phyloP scores from a whole-genome alignment of 2,797 vertebrate species.

The Oophaga sylvatica region DNA sequence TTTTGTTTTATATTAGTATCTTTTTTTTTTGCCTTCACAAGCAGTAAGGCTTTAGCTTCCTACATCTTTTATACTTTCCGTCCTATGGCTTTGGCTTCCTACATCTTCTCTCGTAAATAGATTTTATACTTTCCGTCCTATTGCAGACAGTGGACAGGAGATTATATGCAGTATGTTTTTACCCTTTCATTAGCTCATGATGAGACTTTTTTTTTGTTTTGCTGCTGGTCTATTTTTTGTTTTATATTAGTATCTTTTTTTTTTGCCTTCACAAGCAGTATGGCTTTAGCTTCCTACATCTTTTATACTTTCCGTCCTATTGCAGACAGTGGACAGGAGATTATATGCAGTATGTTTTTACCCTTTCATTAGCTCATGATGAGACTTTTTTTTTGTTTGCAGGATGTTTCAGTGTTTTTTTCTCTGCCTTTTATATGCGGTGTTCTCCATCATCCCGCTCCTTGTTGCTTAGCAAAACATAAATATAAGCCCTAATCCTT shows the following conservation, averaged over 20 bases:
- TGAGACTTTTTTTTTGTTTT: background rate
- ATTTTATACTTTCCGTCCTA: background rate
- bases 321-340: background rate
- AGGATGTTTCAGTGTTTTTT: background rate
- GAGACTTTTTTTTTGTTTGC: constrained; percentile 2
- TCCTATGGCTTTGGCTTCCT: background rate
- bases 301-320: background rate
- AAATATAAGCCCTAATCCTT: constrained; percentile 46
- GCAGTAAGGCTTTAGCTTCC: background rate
- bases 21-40: no score
- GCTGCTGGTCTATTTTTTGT: no score
- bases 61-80: background rate
- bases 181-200: background rate
- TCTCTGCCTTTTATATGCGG: background rate
- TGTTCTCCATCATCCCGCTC: background rate
- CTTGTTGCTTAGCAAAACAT: constrained; percentile 29
- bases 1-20: background rate
- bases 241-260: no score
- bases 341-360: background rate
- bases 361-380: background rate
- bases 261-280: background rate
- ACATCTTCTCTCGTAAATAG: no score
- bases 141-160: background rate
- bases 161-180: background rate
- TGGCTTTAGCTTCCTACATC: background rate